Percentiles rank a stretch among this genome's conserved stretches.
Evolutionary conservation across 2,888 invertebrate genomes (phyloP).

Genomic region (Dione juno): DNA sequence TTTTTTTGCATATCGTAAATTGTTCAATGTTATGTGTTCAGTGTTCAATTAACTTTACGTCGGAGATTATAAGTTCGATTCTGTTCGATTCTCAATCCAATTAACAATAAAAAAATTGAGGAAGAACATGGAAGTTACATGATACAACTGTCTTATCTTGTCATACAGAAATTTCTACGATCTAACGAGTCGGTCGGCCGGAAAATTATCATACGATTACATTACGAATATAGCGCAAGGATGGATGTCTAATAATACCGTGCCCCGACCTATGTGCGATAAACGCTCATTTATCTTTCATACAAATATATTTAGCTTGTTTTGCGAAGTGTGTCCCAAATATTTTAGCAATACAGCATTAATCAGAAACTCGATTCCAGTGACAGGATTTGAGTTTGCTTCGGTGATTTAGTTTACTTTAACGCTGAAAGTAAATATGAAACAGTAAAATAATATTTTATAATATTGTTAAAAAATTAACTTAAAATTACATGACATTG

Average conservation of each 20-base stretch:
- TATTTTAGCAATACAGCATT: background rate
- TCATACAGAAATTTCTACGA: background rate
- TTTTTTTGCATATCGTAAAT: too few species aligned
- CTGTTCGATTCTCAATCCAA: background rate
- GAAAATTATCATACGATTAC: constrained; percentile 17
- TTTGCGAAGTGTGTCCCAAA: background rate
- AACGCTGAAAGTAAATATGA: too few species aligned
- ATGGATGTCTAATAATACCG: constrained; percentile 13
- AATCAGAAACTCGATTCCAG: background rate
- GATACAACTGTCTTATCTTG: background rate
- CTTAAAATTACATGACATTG: too few species aligned
- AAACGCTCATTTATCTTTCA: constrained; percentile 12
- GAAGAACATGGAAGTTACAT: background rate
- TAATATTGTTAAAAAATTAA: too few species aligned
- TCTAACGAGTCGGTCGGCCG: background rate
- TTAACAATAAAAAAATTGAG: background rate
- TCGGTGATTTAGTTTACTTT: background rate
- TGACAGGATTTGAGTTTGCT: background rate
- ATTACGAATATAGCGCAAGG: constrained; percentile 10
- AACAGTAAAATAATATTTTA: too few species aligned
- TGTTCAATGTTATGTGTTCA: too few species aligned
- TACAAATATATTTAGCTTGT: constrained; percentile 9
- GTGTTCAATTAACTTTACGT: too few species aligned
- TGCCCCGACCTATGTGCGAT: background rate
- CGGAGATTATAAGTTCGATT: too few species aligned